Conservation (phyloP, 2,113 vertebrate genomes). For the Pterocles gutturalis region DNA sequence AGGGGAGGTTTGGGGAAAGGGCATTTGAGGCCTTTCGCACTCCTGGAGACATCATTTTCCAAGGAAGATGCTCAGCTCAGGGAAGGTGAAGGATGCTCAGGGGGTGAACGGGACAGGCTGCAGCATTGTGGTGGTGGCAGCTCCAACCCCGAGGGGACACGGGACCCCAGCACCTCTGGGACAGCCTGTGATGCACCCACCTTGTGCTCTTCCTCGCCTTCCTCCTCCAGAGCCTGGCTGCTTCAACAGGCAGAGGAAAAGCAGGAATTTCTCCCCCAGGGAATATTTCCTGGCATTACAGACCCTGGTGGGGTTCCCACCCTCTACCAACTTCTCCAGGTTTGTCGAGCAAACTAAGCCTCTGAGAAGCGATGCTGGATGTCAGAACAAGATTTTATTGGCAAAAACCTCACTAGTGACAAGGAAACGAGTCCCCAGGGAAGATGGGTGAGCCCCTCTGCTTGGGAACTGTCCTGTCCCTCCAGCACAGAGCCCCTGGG, state of each 20-base stretch:
- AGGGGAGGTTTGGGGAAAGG: not conserved
- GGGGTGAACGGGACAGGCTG: not conserved
- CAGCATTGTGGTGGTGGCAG: not conserved
- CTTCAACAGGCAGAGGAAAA: not conserved
- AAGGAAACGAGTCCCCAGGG: accelerated
- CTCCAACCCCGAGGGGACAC: not conserved
- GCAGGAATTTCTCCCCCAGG: not conserved
- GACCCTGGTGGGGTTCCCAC: not conserved
- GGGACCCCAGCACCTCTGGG: not conserved
- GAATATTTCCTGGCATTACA: not conserved
- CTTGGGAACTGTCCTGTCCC: not conserved
- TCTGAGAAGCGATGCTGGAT: not conserved
- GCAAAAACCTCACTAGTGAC: not conserved
- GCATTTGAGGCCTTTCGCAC: accelerated
- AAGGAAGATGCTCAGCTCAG: not conserved
- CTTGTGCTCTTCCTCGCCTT: not conserved
- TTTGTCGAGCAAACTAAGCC: not conserved
- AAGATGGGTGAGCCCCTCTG: not conserved
- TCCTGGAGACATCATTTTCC: not conserved
- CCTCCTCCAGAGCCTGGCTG: not conserved
- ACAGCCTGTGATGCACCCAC: accelerated
- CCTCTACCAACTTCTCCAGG: not conserved
- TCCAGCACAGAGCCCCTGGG: not conserved
- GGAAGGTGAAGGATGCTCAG: not conserved
- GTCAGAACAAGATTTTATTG: not conserved